Percentiles rank a stretch among this genome's conserved stretches.
Evolutionary conservation across 2,113 vertebrate genomes (phyloP).

Genomic region (Physeter macrocephalus): DNA sequence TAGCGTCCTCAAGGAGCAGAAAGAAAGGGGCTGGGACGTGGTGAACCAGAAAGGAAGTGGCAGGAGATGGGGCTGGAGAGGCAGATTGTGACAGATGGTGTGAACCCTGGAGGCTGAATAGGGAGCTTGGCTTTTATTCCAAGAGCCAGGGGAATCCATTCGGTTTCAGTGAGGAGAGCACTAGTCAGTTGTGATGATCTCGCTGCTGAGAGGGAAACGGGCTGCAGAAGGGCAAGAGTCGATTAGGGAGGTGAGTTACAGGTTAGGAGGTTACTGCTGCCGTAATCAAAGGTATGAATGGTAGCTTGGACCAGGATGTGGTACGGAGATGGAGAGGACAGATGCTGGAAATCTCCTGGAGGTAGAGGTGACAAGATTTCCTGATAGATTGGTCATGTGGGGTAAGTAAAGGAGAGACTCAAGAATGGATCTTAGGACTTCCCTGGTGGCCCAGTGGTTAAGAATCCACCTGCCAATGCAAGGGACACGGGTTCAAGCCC

Average conservation of each 20-base stretch:
- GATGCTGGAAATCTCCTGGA: neutral
- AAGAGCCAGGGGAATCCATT: neutral
- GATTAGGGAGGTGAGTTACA: neutral
- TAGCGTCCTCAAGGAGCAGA: neutral
- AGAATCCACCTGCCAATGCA: too few species aligned
- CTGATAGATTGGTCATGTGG: neutral
- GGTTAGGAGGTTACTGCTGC: neutral
- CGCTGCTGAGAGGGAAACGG: neutral
- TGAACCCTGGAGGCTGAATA: neutral
- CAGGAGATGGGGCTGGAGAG: neutral
- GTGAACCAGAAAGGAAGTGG: neutral
- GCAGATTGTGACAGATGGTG: accelerated
- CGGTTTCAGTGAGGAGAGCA: neutral
- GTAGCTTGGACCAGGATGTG: too few species aligned
- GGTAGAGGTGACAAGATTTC: neutral
- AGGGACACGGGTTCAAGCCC: too few species aligned
- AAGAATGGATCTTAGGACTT: neutral
- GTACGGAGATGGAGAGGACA: neutral
- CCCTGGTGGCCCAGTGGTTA: too few species aligned
- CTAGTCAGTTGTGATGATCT: neutral
- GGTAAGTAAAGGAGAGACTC: neutral
- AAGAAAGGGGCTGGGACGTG: neutral
- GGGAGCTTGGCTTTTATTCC: neutral
- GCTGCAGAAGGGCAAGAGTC: too few species aligned
- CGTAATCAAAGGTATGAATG: neutral